phyloP scores from a whole-genome alignment of 1,140 invertebrate genomes.

The Drosophila trapezifrons region DNA sequence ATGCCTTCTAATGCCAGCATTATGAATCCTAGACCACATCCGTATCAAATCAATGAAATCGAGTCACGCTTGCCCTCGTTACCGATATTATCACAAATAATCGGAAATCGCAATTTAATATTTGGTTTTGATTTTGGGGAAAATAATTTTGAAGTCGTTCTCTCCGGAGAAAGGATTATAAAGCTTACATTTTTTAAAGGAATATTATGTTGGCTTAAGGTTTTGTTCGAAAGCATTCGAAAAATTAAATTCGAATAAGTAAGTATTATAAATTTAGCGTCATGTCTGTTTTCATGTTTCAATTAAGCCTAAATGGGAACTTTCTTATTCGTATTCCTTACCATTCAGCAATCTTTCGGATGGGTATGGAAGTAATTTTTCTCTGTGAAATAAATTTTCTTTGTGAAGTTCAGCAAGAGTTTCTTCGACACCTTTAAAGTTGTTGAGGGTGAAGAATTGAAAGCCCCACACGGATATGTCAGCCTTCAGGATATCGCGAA shows the following conservation, averaged over 20 bases:
- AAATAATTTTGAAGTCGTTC: not conserved
- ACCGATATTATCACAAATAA: not conserved
- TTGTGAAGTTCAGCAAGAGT: slow-evolving; percentile 25
- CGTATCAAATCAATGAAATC: slow-evolving; percentile 3
- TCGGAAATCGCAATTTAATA: not conserved
- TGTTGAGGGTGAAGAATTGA: slow-evolving; percentile 64
- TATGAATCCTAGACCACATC: slow-evolving; percentile 4
- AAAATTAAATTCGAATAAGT: too few species aligned
- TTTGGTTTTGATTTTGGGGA: not conserved
- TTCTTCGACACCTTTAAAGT: slow-evolving; percentile 21
- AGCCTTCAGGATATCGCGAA: slow-evolving; percentile 27
- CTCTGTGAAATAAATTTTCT: slow-evolving; percentile 13
- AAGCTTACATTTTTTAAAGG: too few species aligned
- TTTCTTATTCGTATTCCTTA: not conserved
- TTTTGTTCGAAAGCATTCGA: too few species aligned
- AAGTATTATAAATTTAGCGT: too few species aligned
- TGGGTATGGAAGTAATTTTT: too few species aligned
- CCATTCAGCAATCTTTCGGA: too few species aligned
- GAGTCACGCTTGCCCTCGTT: not conserved
- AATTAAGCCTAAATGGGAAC: not conserved
- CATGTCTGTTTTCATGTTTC: not conserved
- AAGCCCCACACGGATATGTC: slow-evolving; percentile 55
- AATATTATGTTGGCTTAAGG: too few species aligned
- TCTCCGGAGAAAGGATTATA: too few species aligned
- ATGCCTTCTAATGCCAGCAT: not conserved